These are phyloP conservation scores for Bucco capensis DNA, from an alignment of 2,113 vertebrate genomes.

Conservation along the genomic window DNA sequence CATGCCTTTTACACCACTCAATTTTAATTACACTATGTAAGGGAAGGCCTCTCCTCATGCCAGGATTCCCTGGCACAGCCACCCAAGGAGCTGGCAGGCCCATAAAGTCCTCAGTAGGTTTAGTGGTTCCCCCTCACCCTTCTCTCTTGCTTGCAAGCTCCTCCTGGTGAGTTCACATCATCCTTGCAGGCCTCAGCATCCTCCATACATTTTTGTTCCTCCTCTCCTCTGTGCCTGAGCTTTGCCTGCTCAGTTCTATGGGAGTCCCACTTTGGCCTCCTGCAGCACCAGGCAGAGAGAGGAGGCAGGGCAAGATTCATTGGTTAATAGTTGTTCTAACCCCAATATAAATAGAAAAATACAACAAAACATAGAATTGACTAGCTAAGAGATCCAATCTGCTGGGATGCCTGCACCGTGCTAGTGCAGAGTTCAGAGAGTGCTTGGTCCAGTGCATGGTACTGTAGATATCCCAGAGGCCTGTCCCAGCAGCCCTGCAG, in stretches of 20 bases:
- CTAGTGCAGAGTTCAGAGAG: constrained; percentile 36
- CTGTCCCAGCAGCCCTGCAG: background rate
- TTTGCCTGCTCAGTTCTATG: background rate
- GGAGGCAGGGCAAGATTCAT: constrained; percentile 24
- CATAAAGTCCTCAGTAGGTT: constrained; percentile 47
- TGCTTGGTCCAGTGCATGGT: constrained; percentile 58
- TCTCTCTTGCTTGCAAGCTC: background rate
- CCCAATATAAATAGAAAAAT: constrained; percentile 61
- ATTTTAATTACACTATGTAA: constrained; percentile 52
- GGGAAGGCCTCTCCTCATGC: background rate
- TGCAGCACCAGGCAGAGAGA: background rate
- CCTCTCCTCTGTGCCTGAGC: background rate
- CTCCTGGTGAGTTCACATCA: background rate
- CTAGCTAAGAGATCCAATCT: constrained; percentile 45
- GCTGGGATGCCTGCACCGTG: background rate
- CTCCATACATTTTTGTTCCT: background rate
- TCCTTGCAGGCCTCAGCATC: background rate
- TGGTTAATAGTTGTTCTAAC: constrained; percentile 47
- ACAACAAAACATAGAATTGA: constrained; percentile 46
- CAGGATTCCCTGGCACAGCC: background rate
- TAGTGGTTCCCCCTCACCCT: constrained; percentile 45
- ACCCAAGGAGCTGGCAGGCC: background rate
- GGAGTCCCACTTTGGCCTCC: background rate
- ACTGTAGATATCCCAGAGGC: constrained; percentile 18
- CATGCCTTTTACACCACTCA: background rate